These are phyloP conservation scores for Chloroclysta siterata DNA, from an alignment of 2,888 invertebrate species.

Conservation along the genomic window DNA sequence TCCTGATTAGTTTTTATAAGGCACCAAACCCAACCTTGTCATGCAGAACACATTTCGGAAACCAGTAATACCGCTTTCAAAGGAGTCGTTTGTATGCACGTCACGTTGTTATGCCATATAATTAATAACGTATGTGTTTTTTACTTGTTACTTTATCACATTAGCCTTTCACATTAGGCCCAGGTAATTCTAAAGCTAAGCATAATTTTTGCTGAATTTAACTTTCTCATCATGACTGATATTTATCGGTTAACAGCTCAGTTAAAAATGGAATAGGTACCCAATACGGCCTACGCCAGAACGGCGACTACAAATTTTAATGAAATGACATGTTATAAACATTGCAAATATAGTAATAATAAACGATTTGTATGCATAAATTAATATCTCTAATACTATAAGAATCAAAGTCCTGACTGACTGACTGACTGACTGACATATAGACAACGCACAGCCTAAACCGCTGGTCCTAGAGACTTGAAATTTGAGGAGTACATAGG, in stretches of 20 bases:
- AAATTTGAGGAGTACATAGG: too few species aligned
- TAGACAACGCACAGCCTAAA: too few species aligned
- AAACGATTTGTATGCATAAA: too few species aligned
- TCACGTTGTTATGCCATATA: constrained; percentile 29
- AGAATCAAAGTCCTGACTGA: too few species aligned
- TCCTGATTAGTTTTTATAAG: constrained; percentile 4
- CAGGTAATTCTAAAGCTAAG: not conserved
- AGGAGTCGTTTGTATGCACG: constrained; percentile 25
- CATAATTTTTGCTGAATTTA: not conserved
- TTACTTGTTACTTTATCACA: not conserved
- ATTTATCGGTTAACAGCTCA: not conserved
- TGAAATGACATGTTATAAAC: too few species aligned
- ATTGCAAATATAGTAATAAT: too few species aligned
- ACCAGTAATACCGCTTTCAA: constrained; percentile 40
- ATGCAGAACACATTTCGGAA: constrained; percentile 38
- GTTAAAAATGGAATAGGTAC: too few species aligned
- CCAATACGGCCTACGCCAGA: too few species aligned
- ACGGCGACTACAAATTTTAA: too few species aligned
- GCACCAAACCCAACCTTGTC: constrained; percentile 15
- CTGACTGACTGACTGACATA: too few species aligned
- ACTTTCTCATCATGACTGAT: not conserved
- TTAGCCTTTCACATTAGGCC: constrained; percentile 9
- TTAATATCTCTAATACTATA: too few species aligned
- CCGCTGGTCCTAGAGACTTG: too few species aligned
- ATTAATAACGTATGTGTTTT: constrained; percentile 36